Percentiles rank a stretch among this genome's conserved stretches.
Evolutionary conservation across 2,113 vertebrate genomes (phyloP).

Genomic region (Pangasianodon gigas): DNA sequence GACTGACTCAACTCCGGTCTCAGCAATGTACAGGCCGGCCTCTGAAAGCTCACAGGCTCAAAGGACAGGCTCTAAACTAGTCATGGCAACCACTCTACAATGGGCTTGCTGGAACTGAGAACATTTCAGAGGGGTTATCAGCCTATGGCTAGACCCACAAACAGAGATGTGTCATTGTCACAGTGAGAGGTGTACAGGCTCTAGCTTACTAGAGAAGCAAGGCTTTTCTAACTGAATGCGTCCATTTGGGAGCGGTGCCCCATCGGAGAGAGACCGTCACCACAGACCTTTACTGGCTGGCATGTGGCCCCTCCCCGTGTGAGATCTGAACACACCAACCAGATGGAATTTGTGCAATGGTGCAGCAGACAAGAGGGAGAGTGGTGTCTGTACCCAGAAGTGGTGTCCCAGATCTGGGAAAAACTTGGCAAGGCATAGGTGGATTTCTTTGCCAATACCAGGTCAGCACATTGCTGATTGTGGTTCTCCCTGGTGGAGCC

Average conservation of each 20-base stretch:
- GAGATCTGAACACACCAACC: background rate
- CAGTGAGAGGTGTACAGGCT: background rate
- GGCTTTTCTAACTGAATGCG: background rate
- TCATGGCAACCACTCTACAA: background rate
- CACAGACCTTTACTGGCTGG: background rate
- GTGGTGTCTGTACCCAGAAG: background rate
- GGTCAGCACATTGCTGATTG: slow-evolving; percentile 10
- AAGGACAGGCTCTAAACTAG: background rate
- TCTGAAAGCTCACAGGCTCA: background rate
- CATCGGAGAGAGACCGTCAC: background rate
- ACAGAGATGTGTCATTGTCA: background rate
- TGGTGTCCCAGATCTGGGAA: slow-evolving; percentile 13
- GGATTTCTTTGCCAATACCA: slow-evolving; percentile 14
- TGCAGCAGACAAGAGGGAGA: background rate
- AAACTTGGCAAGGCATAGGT: slow-evolving; percentile 3
- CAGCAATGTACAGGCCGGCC: background rate
- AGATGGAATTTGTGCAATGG: background rate
- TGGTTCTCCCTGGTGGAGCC: slow-evolving; percentile 1
- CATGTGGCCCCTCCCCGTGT: background rate
- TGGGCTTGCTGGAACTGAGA: background rate
- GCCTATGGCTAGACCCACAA: background rate
- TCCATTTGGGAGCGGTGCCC: background rate
- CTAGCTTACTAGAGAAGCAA: background rate
- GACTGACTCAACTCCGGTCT: background rate
- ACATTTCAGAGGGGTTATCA: background rate